Percentiles rank a stretch among this genome's conserved stretches.
phyloP scores from a whole-genome alignment of 2,113 vertebrate species.

The Todiramphus saurophagus region DNA sequence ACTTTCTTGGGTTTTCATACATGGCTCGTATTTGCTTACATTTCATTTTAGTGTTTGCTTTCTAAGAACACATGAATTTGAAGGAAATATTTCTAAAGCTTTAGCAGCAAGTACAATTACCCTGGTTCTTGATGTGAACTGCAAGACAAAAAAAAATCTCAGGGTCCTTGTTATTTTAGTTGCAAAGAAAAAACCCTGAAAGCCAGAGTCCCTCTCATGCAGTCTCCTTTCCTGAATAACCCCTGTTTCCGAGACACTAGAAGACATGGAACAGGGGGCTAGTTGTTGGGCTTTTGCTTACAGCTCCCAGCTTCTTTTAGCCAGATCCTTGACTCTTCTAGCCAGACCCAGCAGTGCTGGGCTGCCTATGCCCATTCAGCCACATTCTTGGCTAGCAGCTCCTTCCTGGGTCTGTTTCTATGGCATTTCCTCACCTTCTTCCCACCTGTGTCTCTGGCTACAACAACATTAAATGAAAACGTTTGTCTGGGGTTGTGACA shows the following conservation, averaged over 20 bases:
- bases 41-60: not conserved
- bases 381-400: not conserved
- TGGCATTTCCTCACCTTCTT: not conserved
- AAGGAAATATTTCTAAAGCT: not conserved
- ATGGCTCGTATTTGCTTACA: not conserved
- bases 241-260: not conserved
- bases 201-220: not conserved
- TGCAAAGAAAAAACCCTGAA: not conserved
- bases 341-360: rapidly evolving
- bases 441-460: not conserved
- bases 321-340: not conserved
- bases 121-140: not conserved
- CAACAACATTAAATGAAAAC: not conserved
- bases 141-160: not conserved
- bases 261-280: not conserved
- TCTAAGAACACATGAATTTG: not conserved
- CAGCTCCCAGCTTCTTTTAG: not conserved
- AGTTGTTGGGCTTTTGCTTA: not conserved
- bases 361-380: not conserved
- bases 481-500: not conserved
- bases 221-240: not conserved
- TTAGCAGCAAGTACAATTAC: not conserved
- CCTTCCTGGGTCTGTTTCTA: constrained; percentile 28
- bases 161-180: not conserved
- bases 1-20: not conserved